phyloP scores from a whole-genome alignment of 2,113 vertebrate genomes.

The Chlamydotis undulata region DNA sequence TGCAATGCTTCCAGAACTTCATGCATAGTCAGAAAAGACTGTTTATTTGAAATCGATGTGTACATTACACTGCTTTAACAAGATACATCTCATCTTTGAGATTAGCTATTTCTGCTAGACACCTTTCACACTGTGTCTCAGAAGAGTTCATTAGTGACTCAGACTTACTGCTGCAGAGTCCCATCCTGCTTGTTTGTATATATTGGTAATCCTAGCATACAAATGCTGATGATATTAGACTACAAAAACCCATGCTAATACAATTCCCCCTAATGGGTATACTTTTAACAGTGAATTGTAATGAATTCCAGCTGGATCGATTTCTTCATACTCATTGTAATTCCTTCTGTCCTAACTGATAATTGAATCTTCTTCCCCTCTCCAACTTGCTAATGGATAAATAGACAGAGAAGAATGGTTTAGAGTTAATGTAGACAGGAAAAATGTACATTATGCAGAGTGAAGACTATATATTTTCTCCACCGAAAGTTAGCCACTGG shows the following conservation, averaged over 20 bases:
- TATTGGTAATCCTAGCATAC: background rate
- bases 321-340: background rate
- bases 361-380: background rate
- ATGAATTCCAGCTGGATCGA: background rate
- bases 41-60: background rate
- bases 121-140: background rate
- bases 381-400: background rate
- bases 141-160: background rate
- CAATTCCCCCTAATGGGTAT: background rate
- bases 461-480: background rate
- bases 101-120: background rate
- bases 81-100: background rate
- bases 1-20: background rate
- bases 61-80: background rate
- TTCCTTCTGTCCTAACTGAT: background rate
- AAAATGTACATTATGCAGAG: background rate
- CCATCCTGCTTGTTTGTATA: background rate
- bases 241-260: background rate
- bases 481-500: background rate
- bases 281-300: background rate
- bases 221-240: background rate
- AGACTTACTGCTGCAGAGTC: background rate
- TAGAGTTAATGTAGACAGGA: background rate
- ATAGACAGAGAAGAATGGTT: background rate
- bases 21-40: background rate